phyloP scores from a whole-genome alignment of 2,113 vertebrate species.

The Falco punctatus region DNA sequence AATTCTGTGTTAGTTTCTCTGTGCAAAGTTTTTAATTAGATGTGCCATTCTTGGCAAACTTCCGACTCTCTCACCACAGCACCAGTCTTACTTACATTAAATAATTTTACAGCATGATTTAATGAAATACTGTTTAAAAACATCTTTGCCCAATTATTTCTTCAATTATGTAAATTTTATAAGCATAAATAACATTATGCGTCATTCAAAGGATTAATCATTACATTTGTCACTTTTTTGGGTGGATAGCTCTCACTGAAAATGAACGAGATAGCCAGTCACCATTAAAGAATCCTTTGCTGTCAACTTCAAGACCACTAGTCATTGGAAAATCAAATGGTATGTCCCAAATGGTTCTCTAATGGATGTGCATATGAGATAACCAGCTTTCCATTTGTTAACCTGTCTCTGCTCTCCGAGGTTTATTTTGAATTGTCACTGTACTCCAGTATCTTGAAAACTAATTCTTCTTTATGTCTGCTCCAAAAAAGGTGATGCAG shows the following conservation, averaged over 20 bases:
- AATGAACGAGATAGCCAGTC: constrained; percentile 85
- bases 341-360: constrained; percentile 12
- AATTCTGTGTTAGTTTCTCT: background rate
- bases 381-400: background rate
- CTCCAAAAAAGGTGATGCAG: constrained; percentile 70
- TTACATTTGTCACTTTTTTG: background rate
- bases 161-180: background rate
- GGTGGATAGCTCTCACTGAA: constrained; percentile 84
- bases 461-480: background rate
- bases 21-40: background rate
- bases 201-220: background rate
- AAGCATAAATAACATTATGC: background rate
- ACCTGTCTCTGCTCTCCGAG: background rate
- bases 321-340: constrained; percentile 83
- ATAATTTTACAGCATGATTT: background rate
- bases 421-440: background rate
- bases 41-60: background rate
- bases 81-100: background rate
- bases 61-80: background rate
- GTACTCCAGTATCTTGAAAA: background rate
- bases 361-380: fast-evolving
- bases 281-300: constrained; percentile 83
- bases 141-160: background rate
- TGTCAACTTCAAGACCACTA: constrained; percentile 88
- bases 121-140: background rate